A percentile compares a stretch with the other conserved stretches of the same genome.
phyloP scores from a whole-genome alignment of 2,113 vertebrate species.

The Prolemur simus region DNA sequence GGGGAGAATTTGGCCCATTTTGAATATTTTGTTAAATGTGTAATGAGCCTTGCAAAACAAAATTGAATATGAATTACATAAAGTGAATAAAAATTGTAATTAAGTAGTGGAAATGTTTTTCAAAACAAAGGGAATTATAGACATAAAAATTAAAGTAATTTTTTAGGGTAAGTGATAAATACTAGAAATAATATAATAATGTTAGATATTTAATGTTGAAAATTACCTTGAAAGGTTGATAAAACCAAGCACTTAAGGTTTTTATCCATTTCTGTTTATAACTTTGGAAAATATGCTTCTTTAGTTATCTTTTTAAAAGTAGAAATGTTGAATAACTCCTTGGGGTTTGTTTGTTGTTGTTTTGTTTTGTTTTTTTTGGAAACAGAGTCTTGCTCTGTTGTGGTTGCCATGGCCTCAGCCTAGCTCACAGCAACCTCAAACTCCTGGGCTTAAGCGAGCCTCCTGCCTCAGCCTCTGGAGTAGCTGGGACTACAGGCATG shows the following conservation, averaged over 20 bases:
- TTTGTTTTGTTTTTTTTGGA: too few relatives aligned
- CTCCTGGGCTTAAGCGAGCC: too few relatives aligned
- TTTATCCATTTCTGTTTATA: not conserved
- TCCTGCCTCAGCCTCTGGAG: too few relatives aligned
- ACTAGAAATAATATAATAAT: not conserved
- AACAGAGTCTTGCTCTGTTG: too few relatives aligned
- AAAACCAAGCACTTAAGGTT: not conserved
- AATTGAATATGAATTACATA: constrained; percentile 11
- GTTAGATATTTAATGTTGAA: constrained; percentile 21
- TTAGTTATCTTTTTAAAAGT: not conserved
- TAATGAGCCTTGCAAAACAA: not conserved
- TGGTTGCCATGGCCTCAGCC: too few relatives aligned
- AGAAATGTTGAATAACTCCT: not conserved
- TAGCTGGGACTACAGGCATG: too few relatives aligned
- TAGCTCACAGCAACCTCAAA: too few relatives aligned
- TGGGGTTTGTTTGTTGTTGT: not conserved
- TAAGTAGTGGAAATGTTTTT: not conserved
- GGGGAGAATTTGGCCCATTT: not conserved
- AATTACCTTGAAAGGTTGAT: not conserved
- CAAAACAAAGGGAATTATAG: not conserved
- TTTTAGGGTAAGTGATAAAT: not conserved
- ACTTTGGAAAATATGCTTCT: not conserved
- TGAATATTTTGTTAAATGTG: not conserved
- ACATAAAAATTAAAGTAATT: not conserved
- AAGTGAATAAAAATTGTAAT: not conserved